phyloP scores from a whole-genome alignment of 2,797 vertebrate species.

The Leptatherina wallacei region DNA sequence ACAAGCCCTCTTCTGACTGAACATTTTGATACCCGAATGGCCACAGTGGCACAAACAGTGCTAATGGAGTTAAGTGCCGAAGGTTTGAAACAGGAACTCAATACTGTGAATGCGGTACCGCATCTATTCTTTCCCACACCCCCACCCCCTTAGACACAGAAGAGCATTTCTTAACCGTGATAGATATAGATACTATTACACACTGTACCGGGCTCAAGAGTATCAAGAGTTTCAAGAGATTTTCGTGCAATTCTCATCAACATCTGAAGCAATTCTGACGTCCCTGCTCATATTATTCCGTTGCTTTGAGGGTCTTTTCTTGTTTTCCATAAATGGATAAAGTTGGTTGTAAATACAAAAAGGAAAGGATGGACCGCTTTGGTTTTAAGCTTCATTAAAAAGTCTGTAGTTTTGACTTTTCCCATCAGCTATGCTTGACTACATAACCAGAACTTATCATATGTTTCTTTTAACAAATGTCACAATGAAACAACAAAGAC shows the following conservation, averaged over 20 bases:
- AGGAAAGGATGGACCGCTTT: neutral
- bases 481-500: neutral
- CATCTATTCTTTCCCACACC: too few relatives aligned
- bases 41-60: too few relatives aligned
- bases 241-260: slow-evolving; percentile 17
- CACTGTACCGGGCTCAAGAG: slow-evolving; percentile 15
- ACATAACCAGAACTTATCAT: neutral
- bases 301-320: slow-evolving; percentile 9
- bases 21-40: too few relatives aligned
- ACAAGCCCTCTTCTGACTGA: too few relatives aligned
- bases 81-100: too few relatives aligned
- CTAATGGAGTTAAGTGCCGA: too few relatives aligned
- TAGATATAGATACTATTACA: slow-evolving; percentile 24
- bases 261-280: slow-evolving; percentile 17
- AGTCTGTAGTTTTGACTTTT: neutral
- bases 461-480: neutral
- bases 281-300: slow-evolving; percentile 14
- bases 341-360: slow-evolving; percentile 4
- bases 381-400: neutral
- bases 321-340: slow-evolving; percentile 47
- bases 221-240: slow-evolving; percentile 26
- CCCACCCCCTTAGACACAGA: neutral
- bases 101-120: too few relatives aligned
- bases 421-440: neutral
- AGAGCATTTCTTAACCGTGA: slow-evolving; percentile 31